Percentiles rank a stretch among this genome's conserved stretches.
phyloP scores from a whole-genome alignment of 1,140 invertebrate genomes.

The Drosophila leontia region DNA sequence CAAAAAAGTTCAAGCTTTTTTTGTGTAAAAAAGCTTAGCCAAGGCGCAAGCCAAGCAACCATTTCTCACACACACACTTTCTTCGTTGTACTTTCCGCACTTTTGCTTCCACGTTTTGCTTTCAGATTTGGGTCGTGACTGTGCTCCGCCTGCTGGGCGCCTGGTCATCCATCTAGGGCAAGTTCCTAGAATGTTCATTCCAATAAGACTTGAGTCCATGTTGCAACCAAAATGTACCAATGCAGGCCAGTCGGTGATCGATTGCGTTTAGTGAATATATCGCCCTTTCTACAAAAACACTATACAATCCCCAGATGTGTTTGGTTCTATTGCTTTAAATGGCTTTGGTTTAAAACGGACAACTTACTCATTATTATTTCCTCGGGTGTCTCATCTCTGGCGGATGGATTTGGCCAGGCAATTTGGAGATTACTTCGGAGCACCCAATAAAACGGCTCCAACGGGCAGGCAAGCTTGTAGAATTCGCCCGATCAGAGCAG shows the following conservation, averaged over 20 bases:
- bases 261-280: not conserved
- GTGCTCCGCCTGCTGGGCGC: conserved; percentile 52
- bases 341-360: not conserved
- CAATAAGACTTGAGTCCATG: conserved; percentile 53
- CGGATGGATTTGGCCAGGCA: not conserved
- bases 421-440: not conserved
- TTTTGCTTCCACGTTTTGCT: not conserved
- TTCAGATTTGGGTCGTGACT: conserved; percentile 40
- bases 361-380: not conserved
- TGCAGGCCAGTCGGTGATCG: not conserved
- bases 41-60: conserved; percentile 32
- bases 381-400: not conserved
- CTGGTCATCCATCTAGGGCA: conserved; percentile 79
- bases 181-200: conserved; percentile 85
- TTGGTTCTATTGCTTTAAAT: not conserved
- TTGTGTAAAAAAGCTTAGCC: conserved; percentile 36
- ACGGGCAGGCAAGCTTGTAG: conserved; percentile 84
- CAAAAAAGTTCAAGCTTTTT: not conserved
- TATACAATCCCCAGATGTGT: not conserved
- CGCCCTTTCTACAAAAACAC: not conserved
- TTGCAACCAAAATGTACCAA: not conserved
- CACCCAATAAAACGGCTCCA: too few species aligned
- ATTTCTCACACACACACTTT: not conserved
- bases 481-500: conserved; percentile 82
- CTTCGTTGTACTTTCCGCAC: not conserved